Percentiles rank a stretch among this genome's conserved stretches.
Evolutionary conservation across 2,797 vertebrate genomes (phyloP).

Genomic region (Bradypodion pumilum): DNA sequence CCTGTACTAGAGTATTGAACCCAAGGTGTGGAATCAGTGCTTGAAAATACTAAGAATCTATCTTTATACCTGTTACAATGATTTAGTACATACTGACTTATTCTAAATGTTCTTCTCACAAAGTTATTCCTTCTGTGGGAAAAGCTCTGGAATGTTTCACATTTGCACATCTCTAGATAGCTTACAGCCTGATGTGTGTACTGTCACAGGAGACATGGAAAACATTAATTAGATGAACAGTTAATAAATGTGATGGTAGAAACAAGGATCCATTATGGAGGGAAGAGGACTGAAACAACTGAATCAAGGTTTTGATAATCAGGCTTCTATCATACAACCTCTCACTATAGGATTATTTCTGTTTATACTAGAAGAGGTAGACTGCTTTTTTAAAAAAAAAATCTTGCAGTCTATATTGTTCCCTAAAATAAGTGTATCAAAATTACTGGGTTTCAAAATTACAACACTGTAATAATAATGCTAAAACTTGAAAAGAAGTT

Average conservation of each 20-base stretch:
- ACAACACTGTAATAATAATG: constrained; percentile 78
- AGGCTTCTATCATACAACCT: not conserved
- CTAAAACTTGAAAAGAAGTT: constrained; percentile 71
- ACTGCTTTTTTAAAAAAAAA: constrained; percentile 50
- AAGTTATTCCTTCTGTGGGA: constrained; percentile 35
- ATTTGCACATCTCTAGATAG: constrained; percentile 51
- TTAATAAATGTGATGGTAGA: not conserved
- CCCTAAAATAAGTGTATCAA: constrained; percentile 49
- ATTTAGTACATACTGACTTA: constrained; percentile 42
- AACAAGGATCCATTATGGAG: not conserved
- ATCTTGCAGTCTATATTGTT: constrained; percentile 55
- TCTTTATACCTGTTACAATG: not conserved
- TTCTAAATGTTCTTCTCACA: constrained; percentile 42
- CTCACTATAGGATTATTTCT: constrained; percentile 40
- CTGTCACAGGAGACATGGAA: not conserved
- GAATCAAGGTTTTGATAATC: not conserved
- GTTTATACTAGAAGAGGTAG: constrained; percentile 23
- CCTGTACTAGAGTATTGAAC: constrained; percentile 30
- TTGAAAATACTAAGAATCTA: constrained; percentile 22
- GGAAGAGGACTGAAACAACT: not conserved
- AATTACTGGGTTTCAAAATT: constrained; percentile 63
- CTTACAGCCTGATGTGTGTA: not conserved
- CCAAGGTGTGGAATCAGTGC: constrained; percentile 30
- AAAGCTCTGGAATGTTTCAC: constrained; percentile 58
- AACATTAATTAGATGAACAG: not conserved